These are phyloP conservation scores for Danio jaintianensis DNA, from an alignment of 2,797 vertebrate genomes.

Conservation along the genomic window DNA sequence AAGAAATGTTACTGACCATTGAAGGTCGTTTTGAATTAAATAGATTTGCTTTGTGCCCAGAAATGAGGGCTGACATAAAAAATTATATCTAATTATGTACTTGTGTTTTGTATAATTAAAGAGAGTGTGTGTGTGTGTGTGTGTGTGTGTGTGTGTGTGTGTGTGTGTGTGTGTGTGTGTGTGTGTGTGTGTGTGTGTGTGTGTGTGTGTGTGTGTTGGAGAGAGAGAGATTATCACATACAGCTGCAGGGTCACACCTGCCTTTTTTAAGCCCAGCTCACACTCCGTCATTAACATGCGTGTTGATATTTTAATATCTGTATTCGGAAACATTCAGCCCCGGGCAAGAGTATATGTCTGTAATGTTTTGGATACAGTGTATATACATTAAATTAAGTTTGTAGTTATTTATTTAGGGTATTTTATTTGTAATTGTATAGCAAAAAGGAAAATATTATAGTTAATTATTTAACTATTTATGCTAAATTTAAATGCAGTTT, in stretches of 20 bases:
- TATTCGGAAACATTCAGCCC: not conserved
- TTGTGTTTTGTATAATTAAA: slow-evolving; percentile 41
- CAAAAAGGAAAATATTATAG: too few relatives aligned
- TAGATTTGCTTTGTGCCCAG: not conserved
- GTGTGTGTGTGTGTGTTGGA: not conserved
- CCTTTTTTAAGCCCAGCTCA: slow-evolving; percentile 25
- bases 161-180: not conserved
- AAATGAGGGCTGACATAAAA: slow-evolving; percentile 39
- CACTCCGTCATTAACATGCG: slow-evolving; percentile 1
- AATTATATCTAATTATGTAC: slow-evolving; percentile 44
- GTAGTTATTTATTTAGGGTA: not conserved
- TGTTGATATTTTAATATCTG: slow-evolving; percentile 5
- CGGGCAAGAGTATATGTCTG: not conserved
- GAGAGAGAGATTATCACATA: slow-evolving; percentile 35
- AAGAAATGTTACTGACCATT: slow-evolving; percentile 14
- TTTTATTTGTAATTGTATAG: not conserved
- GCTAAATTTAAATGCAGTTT: not conserved
- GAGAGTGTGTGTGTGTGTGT: not conserved
- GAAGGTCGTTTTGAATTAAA: slow-evolving; percentile 12
- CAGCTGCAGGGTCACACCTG: slow-evolving; percentile 44
- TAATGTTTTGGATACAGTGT: not conserved
- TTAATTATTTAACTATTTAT: not conserved
- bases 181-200: not conserved
- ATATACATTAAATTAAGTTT: too few relatives aligned
- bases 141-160: not conserved